Percentiles rank a stretch among this genome's conserved stretches.
Conservation (phyloP, 2,113 vertebrate species). For the Aphelocoma coerulescens region DNA sequence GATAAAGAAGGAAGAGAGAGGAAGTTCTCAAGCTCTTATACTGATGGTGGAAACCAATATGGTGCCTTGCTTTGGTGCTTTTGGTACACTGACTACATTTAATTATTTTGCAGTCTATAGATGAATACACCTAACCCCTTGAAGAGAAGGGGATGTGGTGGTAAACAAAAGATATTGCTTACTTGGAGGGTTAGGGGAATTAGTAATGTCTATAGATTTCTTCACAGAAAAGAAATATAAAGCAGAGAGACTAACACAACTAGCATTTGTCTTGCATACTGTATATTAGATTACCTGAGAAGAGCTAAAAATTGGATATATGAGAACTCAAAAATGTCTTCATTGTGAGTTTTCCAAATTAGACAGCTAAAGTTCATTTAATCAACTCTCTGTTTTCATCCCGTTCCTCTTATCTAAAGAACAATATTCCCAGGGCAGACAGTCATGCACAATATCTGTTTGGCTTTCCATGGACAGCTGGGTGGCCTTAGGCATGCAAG, state of each 20-base stretch:
- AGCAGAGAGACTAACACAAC: neutral
- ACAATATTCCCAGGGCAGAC: neutral
- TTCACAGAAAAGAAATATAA: neutral
- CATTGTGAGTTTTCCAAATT: neutral
- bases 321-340: neutral
- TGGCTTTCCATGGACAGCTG: neutral
- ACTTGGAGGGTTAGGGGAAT: neutral
- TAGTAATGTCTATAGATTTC: neutral
- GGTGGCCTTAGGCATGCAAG: neutral
- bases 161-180: neutral
- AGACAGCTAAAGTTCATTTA: neutral
- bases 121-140: neutral
- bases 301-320: neutral
- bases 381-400: neutral
- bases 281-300: neutral
- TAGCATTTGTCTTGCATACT: neutral
- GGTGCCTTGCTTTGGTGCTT: neutral
- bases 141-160: neutral
- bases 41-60: neutral
- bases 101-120: neutral
- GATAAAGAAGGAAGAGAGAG: neutral
- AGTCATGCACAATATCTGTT: neutral
- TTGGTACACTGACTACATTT: neutral
- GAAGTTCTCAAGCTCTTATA: neutral
- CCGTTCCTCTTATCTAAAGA: neutral